Evolutionary conservation across 2,888 invertebrate species (phyloP).

Genomic region (Ecliptopera silaceata): DNA sequence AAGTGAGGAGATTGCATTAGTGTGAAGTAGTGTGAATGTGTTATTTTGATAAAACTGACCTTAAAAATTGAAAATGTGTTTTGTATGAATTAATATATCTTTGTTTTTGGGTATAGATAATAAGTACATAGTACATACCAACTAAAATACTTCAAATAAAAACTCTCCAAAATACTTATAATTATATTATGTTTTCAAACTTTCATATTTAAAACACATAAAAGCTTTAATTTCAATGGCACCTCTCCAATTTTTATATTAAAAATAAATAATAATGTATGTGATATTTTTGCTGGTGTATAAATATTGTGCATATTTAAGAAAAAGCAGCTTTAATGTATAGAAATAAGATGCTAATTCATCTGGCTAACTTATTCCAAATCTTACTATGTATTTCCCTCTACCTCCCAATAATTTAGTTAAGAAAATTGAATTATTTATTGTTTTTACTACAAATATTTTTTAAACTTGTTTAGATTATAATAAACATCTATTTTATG

Average conservation of each 20-base stretch:
- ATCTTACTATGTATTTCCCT: neutral
- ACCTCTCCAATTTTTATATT: conserved; percentile 22
- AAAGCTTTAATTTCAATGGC: conserved; percentile 20
- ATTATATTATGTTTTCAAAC: neutral
- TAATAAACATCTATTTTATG: too few species aligned
- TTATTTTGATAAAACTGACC: too few species aligned
- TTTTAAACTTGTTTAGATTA: neutral
- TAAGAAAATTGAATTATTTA: neutral
- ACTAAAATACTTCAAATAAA: too few species aligned
- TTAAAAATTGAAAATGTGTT: too few species aligned
- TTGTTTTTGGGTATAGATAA: too few species aligned
- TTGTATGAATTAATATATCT: too few species aligned
- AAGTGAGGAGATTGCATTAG: too few species aligned
- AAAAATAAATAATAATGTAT: conserved; percentile 38
- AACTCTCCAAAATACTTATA: conserved; percentile 8
- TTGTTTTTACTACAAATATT: neutral
- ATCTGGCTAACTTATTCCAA: conserved; percentile 8
- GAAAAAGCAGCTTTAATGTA: conserved; percentile 64
- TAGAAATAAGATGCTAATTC: conserved; percentile 53
- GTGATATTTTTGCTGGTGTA: conserved; percentile 74
- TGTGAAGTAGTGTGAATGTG: too few species aligned
- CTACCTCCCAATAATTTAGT: neutral
- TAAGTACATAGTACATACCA: too few species aligned
- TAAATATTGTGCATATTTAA: conserved; percentile 61
- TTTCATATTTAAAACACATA: conserved; percentile 11